These are phyloP conservation scores for Anaspis maculata DNA, from an alignment of 2,888 invertebrate species.

Conservation along the genomic window DNA sequence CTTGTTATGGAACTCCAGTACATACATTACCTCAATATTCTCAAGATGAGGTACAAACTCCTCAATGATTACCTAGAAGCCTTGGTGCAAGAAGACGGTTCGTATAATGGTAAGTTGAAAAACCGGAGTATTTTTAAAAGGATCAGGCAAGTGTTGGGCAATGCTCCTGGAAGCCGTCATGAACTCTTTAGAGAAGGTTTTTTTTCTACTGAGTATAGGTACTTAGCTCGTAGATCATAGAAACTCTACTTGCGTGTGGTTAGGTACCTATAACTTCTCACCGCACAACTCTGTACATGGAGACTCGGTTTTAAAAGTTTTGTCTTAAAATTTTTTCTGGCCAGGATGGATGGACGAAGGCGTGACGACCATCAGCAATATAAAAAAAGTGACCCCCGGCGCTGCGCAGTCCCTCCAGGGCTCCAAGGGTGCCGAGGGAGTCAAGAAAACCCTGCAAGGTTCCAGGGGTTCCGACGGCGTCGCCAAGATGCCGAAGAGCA, in stretches of 20 bases:
- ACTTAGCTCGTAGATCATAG: too few species aligned
- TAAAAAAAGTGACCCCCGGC: too few species aligned
- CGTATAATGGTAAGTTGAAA: conserved; percentile 4
- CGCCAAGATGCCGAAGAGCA: conserved; percentile 12
- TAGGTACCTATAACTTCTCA: too few species aligned
- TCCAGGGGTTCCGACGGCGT: neutral
- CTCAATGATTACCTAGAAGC: conserved; percentile 24
- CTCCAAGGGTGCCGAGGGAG: neutral
- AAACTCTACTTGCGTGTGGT: too few species aligned
- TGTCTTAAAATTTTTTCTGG: too few species aligned
- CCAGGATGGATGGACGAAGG: conserved; percentile 10
- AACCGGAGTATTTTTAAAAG: too few species aligned
- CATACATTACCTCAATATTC: conserved; percentile 20
- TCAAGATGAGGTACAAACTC: conserved; percentile 20
- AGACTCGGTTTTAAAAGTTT: too few species aligned
- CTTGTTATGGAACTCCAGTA: conserved; percentile 25
- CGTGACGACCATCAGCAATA: conserved; percentile 1
- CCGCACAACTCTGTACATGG: too few species aligned
- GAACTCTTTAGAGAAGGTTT: too few species aligned
- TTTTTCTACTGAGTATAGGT: too few species aligned
- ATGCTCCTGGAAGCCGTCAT: too few species aligned
- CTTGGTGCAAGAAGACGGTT: conserved; percentile 15
- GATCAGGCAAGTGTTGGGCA: too few species aligned
- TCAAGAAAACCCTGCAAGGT: neutral
- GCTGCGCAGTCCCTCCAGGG: neutral